These are phyloP conservation scores for Rhagophthalmus giganteus DNA, from an alignment of 2,888 invertebrate species.

Conservation along the genomic window DNA sequence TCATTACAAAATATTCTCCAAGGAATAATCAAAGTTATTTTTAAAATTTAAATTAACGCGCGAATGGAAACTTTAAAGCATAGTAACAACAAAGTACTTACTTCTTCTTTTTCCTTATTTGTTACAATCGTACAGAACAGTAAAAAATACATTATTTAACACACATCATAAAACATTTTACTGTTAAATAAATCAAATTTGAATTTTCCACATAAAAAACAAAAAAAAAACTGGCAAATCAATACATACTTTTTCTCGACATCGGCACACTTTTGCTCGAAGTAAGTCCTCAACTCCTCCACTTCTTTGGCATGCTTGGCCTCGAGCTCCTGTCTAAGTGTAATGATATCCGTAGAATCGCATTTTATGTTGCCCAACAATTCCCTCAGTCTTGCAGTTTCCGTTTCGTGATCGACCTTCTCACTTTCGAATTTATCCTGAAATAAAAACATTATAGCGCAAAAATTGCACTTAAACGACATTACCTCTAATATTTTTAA, in stretches of 20 bases:
- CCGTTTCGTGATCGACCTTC: conserved; percentile 60
- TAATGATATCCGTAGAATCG: conserved; percentile 61
- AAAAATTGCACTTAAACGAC: background rate
- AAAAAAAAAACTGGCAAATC: background rate
- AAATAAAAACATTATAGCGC: conserved; percentile 43
- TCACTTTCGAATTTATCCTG: conserved; percentile 61
- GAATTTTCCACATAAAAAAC: too few relatives aligned
- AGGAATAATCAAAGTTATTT: too few relatives aligned
- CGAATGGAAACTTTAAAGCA: too few relatives aligned
- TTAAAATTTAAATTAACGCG: too few relatives aligned
- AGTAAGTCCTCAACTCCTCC: conserved; percentile 78
- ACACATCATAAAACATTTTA: too few relatives aligned
- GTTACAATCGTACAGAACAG: too few relatives aligned
- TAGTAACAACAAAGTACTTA: too few relatives aligned
- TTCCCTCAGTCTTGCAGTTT: conserved; percentile 60
- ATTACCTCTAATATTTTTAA: conserved; percentile 43
- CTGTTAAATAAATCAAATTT: too few relatives aligned
- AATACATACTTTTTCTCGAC: conserved; percentile 72
- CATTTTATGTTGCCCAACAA: conserved; percentile 62
- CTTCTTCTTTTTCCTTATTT: too few relatives aligned
- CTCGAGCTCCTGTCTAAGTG: conserved; percentile 63
- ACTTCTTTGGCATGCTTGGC: conserved; percentile 72
- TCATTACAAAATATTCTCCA: too few relatives aligned
- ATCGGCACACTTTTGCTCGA: conserved; percentile 78
- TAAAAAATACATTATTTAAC: too few relatives aligned